Evolutionary conservation across 2,888 invertebrate genomes (phyloP), one percentile per base, ranked within the genome.

Genomic region (Meiosimyza platycephala): DNA sequence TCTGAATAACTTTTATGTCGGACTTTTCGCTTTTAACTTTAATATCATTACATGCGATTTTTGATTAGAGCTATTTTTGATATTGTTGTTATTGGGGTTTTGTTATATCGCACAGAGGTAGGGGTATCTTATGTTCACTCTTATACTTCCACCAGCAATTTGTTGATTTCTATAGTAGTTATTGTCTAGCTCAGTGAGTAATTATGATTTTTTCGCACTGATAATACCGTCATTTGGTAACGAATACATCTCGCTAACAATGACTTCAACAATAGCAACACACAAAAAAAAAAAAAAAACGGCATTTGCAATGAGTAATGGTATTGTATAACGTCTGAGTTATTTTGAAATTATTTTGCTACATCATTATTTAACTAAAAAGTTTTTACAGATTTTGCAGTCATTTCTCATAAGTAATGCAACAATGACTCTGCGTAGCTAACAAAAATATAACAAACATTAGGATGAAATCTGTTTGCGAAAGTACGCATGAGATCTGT

Each of bases 131-230:
- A 40, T 40, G 40, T 40, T 40, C 40, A 40, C 40, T 40, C 40
- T 1, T 9, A 40, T 9, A 40, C 40, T 9, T 40, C 40, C 40
- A 40, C 40, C 40, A 40, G 40, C 9, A 40, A 40, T 40, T 40
- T 40, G 40, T 40, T 5, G 40, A 40, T 40, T 40, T 40, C 40
- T 40, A 40, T 40, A 9, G 40, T 2, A 40, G 40, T 40, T 40
- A 40, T 40, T 40, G 22, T 28, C 28, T 16, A 57, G 15, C 57
- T 57, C 57, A 18, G 13, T 11, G 28, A 13, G 22, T 57, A 28
- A 28, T 57, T 22, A 57, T 22, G 9, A 28, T 57, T 57, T 57
- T 40, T 57, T 57, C 28, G 57, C 57, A 57, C 57, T 22, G 57
- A 57, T 57, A 57, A 57, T 57, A 11, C 15, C 28, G 22, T 22